Percentiles rank a stretch among this genome's conserved stretches.
Conservation (phyloP, 2,888 invertebrate species). For the Stenoptilia bipunctidactyla region DNA sequence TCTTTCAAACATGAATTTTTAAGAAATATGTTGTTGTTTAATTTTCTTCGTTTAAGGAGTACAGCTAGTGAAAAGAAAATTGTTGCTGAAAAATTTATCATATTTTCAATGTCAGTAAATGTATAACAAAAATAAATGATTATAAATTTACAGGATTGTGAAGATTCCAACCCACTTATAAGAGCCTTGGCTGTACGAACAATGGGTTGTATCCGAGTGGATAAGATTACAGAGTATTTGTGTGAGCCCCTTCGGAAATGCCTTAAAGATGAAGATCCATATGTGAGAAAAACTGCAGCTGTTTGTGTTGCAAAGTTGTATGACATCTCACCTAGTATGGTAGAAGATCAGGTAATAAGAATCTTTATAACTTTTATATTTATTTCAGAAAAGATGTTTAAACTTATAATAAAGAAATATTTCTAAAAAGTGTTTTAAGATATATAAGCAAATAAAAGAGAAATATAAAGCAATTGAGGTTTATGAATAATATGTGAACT, state of each 20-base stretch:
- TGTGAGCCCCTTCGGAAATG: conserved; percentile 98
- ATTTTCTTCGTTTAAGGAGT: too few species aligned
- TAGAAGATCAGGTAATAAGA: conserved; percentile 65
- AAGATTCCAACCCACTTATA: conserved; percentile 99
- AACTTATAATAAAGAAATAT: too few species aligned
- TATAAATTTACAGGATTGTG: conserved; percentile 90
- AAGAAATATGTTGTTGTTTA: too few species aligned
- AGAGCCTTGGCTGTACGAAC: conserved; percentile 98
- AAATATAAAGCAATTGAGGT: neutral
- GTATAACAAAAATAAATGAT: too few species aligned
- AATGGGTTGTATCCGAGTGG: conserved; percentile 99
- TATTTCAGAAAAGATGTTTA: too few species aligned
- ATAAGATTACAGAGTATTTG: conserved; percentile 99
- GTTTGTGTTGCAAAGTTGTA: conserved; percentile 99
- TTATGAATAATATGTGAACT: neutral
- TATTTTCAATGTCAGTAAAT: conserved; percentile 25
- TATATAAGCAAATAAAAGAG: too few species aligned
- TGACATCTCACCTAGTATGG: conserved; percentile 89
- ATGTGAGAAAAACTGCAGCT: conserved; percentile 98
- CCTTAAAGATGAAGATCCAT: conserved; percentile 95
- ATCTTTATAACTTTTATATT: too few species aligned
- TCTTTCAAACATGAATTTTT: too few species aligned
- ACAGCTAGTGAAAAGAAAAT: too few species aligned
- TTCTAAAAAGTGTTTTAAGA: too few species aligned
- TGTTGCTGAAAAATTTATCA: conserved; percentile 55